Evolutionary conservation across 2,888 invertebrate species (phyloP), one percentile per base, ranked within the genome.

Genomic region (Athetis lepigone): DNA sequence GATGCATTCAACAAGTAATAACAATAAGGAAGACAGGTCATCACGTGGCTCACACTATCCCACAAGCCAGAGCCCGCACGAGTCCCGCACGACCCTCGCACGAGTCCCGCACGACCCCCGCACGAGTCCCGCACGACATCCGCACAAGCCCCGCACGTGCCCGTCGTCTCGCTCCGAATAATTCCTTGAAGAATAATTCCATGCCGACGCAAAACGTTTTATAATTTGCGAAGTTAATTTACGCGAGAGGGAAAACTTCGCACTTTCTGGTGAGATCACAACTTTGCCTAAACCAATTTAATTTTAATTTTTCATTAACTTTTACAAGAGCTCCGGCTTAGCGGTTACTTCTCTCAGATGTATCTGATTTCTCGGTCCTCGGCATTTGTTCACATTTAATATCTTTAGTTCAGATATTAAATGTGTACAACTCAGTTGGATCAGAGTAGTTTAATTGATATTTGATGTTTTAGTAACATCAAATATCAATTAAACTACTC

Each of bases 241-340:
- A 54, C 39, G 40, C 54, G 37, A 50, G 54, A 57, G 43, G 23
- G 57, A 37, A 61, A 61, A 72, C 50, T 72, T 46, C 19, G 56
- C 55, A 54, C 54, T 59, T 42, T 50, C 57, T 57, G 39, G 36
- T 54, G 23, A 67, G 37, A 61, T 72, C 60, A 66, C 61, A 72
- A 67, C 57, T 71, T 71, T 58, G 39, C 33, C 19, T 67, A 47
- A 72, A 72, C 57, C 72, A 67, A 71, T 72, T 71, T 46, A 54
- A 66, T 71, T 54, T 71, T 46, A 71, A 71, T 72, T 58, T 72
- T 71, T 72, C 61, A 72, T 72, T 67, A 61, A 58, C 16, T 67
- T 71, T 18, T 42, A 60, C 56, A 56, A 71, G 56, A 54, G 27
- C 36, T 21, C 18, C 19, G 43, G 19, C 55, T 70, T 27, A 52